These are phyloP conservation scores for Drosophila asahinai DNA, from an alignment of 1,140 invertebrate species.

Conservation along the genomic window DNA sequence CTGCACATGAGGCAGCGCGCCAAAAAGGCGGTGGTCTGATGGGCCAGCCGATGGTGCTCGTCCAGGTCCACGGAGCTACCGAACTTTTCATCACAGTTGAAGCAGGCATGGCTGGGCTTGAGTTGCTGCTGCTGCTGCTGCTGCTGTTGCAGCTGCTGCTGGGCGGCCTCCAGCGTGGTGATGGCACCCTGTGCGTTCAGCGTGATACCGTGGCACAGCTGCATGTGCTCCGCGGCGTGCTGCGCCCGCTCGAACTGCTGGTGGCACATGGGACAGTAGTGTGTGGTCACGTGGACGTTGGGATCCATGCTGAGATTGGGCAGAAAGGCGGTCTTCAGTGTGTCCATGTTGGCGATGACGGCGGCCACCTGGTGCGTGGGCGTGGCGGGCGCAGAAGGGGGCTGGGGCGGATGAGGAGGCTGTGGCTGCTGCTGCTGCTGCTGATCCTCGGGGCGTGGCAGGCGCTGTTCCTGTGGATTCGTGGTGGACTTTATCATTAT, in stretches of 20 bases:
- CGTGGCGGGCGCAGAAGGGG: conserved; percentile 42
- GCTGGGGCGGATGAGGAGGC: conserved; percentile 44
- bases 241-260: conserved; percentile 77
- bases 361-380: conserved; percentile 69
- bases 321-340: conserved; percentile 81
- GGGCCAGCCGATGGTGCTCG: conserved; percentile 76
- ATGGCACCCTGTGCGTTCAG: conserved; percentile 63
- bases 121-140: conserved; percentile 62
- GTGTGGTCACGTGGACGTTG: conserved; percentile 61
- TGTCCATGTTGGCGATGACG: conserved; percentile 77
- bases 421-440: conserved; percentile 50
- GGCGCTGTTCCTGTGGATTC: conserved; percentile 83
- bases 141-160: conserved; percentile 56
- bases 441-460: conserved; percentile 77
- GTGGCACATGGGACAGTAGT: conserved; percentile 81
- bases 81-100: conserved; percentile 83
- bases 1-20: conserved; percentile 77
- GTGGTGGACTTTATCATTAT: conserved; percentile 83
- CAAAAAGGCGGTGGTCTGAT: conserved; percentile 75
- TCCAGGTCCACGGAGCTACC: conserved; percentile 71
- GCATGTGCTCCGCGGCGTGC: conserved; percentile 78
- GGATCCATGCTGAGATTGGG: conserved; percentile 84
- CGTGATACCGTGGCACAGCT: conserved; percentile 73
- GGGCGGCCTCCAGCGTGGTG: conserved; percentile 60
- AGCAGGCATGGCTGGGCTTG: conserved; percentile 69